These are phyloP conservation scores for Gallinago stenura DNA, from an alignment of 2,797 vertebrate genomes.

Conservation along the genomic window DNA sequence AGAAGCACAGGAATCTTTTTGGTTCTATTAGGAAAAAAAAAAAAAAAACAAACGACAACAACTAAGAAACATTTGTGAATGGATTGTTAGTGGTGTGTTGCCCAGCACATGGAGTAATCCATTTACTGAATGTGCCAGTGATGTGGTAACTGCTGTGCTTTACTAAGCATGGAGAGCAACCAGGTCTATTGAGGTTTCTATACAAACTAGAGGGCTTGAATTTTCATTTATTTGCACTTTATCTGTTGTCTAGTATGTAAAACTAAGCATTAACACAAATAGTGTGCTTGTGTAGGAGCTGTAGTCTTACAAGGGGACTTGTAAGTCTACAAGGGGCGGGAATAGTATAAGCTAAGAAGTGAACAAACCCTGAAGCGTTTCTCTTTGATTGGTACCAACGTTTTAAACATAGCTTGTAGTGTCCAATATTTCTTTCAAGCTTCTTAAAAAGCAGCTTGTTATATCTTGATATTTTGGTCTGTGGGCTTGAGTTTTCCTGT, in stretches of 20 bases:
- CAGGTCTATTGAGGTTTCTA: neutral
- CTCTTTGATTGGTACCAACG: neutral
- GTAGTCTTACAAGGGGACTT: neutral
- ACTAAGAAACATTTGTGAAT: neutral
- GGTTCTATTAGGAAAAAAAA: rapidly evolving
- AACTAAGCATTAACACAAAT: neutral
- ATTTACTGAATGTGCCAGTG: neutral
- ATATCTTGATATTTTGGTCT: neutral
- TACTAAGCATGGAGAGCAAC: neutral
- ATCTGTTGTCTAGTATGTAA: neutral
- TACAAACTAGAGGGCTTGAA: neutral
- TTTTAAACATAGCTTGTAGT: neutral
- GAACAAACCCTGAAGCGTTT: neutral
- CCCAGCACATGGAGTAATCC: rapidly evolving
- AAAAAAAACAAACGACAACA: neutral
- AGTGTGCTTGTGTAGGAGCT: neutral
- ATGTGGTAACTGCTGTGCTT: neutral
- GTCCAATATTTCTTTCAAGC: neutral
- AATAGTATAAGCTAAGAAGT: neutral
- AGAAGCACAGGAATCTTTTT: neutral
- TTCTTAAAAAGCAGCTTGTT: neutral
- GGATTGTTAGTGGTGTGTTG: rapidly evolving
- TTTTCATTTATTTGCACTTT: neutral
- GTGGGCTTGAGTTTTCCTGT: neutral
- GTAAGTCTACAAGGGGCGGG: no score